Evolutionary conservation across 2,888 invertebrate genomes (phyloP).

Genomic region (Metellina segmentata): DNA sequence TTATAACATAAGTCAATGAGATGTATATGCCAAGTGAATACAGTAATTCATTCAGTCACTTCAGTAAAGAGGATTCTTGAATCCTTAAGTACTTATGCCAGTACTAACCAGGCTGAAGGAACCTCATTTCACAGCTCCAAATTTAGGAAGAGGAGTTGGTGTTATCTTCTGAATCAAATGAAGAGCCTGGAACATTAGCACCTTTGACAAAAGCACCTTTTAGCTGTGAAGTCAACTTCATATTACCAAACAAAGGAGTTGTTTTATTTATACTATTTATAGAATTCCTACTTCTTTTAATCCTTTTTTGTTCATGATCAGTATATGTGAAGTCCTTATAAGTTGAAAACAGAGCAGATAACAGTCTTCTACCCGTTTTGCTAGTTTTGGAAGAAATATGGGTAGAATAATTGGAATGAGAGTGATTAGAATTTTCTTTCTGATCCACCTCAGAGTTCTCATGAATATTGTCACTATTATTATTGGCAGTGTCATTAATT

Average conservation of each 20-base stretch:
- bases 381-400: slow-evolving; percentile 59
- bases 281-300: slow-evolving; percentile 44
- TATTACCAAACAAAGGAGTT: slow-evolving; percentile 60
- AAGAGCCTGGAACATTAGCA: slow-evolving; percentile 62
- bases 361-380: slow-evolving; percentile 51
- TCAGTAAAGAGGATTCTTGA: slow-evolving; percentile 15
- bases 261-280: slow-evolving; percentile 32
- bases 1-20: slow-evolving; percentile 10
- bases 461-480: slow-evolving; percentile 23
- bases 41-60: slow-evolving; percentile 12
- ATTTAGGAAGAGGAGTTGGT: slow-evolving; percentile 20
- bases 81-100: slow-evolving; percentile 49
- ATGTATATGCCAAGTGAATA: not conserved
- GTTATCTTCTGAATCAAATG: slow-evolving; percentile 34
- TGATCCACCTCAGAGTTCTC: slow-evolving; percentile 58
- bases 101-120: slow-evolving; percentile 62
- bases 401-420: slow-evolving; percentile 52
- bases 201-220: slow-evolving; percentile 69
- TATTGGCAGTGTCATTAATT: slow-evolving; percentile 60
- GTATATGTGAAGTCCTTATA: slow-evolving; percentile 65
- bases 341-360: slow-evolving; percentile 50
- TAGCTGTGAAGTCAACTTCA: slow-evolving; percentile 54
- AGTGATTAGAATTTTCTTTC: slow-evolving; percentile 26
- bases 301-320: slow-evolving; percentile 42
- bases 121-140: slow-evolving; percentile 50